These are phyloP conservation scores for Solea senegalensis DNA, from an alignment of 2,113 vertebrate genomes.

Conservation along the genomic window DNA sequence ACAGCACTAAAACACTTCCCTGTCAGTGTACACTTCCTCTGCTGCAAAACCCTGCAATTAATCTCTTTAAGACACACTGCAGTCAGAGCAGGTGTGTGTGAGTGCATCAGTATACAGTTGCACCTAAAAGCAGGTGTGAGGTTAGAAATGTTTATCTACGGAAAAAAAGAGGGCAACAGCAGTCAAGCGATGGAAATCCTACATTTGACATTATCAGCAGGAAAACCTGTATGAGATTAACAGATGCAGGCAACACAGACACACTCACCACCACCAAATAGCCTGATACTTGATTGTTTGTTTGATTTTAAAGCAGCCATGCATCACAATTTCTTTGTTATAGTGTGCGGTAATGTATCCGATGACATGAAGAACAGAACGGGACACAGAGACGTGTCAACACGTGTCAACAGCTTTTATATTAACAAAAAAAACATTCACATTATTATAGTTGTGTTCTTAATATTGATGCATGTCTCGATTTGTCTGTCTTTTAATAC, in stretches of 20 bases:
- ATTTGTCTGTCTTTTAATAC: slow-evolving; percentile 25
- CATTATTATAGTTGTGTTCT: neutral
- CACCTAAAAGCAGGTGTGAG: neutral
- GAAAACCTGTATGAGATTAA: slow-evolving; percentile 15
- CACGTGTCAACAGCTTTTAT: slow-evolving; percentile 10
- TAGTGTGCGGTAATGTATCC: slow-evolving; percentile 12
- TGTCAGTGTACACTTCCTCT: slow-evolving; percentile 5
- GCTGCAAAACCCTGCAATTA: slow-evolving; percentile 17
- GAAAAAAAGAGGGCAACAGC: slow-evolving; percentile 27
- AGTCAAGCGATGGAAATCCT: slow-evolving; percentile 28
- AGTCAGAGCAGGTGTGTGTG: neutral
- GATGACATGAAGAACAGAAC: slow-evolving; percentile 2
- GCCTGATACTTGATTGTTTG: slow-evolving; percentile 8
- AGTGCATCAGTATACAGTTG: neutral
- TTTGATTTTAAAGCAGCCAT: neutral
- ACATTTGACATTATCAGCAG: slow-evolving; percentile 12
- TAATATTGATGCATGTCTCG: slow-evolving; percentile 42
- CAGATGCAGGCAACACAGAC: neutral
- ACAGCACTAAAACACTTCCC: neutral
- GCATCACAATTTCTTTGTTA: neutral
- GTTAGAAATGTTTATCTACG: neutral
- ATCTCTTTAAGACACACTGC: slow-evolving; percentile 31
- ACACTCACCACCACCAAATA: neutral
- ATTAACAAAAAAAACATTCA: slow-evolving; percentile 4
- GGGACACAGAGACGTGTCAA: neutral